phyloP scores from a whole-genome alignment of 2,797 vertebrate species.

The Macrochelys suwanniensis region DNA sequence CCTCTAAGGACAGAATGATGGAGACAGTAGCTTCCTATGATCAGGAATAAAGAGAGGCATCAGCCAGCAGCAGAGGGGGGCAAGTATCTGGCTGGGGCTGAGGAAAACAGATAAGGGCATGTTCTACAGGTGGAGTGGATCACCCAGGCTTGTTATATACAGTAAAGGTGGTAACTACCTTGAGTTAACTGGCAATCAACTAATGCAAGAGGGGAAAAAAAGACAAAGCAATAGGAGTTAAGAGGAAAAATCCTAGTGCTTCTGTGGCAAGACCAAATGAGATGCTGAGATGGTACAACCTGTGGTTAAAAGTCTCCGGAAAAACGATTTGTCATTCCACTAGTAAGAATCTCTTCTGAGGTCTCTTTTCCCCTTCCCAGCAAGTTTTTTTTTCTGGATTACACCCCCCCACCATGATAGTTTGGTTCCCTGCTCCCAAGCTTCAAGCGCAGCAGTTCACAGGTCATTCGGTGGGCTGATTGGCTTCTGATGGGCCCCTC shows the following conservation, averaged over 20 bases:
- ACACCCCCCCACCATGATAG: background rate
- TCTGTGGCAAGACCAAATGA: background rate
- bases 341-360: background rate
- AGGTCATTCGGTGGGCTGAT: slow-evolving; percentile 34
- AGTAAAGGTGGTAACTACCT: background rate
- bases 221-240: background rate
- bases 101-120: background rate
- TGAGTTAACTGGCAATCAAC: background rate
- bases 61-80: background rate
- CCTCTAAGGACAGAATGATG: background rate
- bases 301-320: background rate
- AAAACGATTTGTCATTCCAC: background rate
- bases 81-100: background rate
- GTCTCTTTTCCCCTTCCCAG: background rate
- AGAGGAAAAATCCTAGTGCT: background rate
- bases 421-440: background rate
- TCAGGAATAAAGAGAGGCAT: background rate
- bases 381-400: background rate
- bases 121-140: background rate
- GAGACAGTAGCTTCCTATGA: background rate
- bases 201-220: background rate
- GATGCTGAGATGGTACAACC: background rate
- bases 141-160: background rate
- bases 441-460: slow-evolving; percentile 7
- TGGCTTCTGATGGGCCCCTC: background rate